phyloP scores from a whole-genome alignment of 2,113 vertebrate species.

The Myotis lucifugus region DNA sequence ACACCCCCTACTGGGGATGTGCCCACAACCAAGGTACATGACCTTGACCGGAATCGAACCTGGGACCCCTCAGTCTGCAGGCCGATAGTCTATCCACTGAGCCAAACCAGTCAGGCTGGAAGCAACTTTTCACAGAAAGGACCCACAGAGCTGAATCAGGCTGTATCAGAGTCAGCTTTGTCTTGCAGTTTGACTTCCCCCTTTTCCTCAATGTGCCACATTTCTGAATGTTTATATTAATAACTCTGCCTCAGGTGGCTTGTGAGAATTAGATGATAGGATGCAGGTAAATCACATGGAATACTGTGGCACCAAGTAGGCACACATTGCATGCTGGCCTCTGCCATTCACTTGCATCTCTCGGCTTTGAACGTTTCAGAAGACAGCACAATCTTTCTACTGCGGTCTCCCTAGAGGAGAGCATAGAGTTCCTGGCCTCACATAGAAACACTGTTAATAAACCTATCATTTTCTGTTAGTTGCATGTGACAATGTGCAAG shows the following conservation, averaged over 20 bases:
- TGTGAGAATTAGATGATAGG: background rate
- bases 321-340: background rate
- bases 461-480: background rate
- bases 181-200: background rate
- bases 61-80: no score
- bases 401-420: background rate
- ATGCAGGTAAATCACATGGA: background rate
- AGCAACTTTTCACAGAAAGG: background rate
- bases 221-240: background rate
- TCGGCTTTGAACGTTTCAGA: background rate
- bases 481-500: background rate
- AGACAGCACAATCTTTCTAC: background rate
- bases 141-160: background rate
- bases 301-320: rapidly evolving
- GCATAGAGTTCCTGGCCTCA: background rate
- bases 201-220: background rate
- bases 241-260: rapidly evolving
- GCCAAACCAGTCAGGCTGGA: no score
- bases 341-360: background rate
- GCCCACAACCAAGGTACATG: no score
- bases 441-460: background rate
- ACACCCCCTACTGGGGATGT: no score
- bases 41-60: no score
- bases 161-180: background rate
- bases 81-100: no score